Evolutionary conservation across 2,797 vertebrate species (phyloP).

Genomic region (Amazona finschi): DNA sequence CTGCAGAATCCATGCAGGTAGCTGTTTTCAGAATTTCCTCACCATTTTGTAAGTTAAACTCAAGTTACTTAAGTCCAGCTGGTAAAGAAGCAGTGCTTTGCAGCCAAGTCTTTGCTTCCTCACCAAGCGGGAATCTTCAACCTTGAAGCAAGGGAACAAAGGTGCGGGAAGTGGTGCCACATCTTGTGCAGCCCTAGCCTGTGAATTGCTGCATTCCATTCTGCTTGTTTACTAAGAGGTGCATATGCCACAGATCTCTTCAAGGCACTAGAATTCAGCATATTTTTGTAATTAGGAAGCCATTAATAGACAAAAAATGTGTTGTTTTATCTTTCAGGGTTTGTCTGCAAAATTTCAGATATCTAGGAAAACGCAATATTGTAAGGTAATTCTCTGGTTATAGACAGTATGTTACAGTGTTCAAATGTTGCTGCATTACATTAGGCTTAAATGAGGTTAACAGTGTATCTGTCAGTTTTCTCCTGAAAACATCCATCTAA

Average conservation of each 20-base stretch:
- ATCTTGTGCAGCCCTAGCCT: background rate
- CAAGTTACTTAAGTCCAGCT: background rate
- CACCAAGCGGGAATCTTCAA: background rate
- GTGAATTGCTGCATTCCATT: background rate
- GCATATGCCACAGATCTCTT: background rate
- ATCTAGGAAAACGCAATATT: conserved; percentile 95
- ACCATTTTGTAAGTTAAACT: background rate
- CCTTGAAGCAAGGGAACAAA: background rate
- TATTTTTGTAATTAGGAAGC: background rate
- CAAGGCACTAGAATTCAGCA: background rate
- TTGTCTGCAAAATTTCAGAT: conserved; percentile 97
- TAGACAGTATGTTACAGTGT: background rate
- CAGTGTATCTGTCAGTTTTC: background rate
- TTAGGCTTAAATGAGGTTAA: background rate
- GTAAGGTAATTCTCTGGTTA: conserved; percentile 83
- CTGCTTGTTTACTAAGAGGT: background rate
- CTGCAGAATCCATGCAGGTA: background rate
- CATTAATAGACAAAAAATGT: background rate
- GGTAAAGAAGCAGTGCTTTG: background rate
- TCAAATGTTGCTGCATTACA: background rate
- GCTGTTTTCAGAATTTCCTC: background rate
- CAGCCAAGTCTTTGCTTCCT: background rate
- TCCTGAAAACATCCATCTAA: background rate
- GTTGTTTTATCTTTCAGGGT: conserved; percentile 78
- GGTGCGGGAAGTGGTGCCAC: background rate